Base-by-base conservation (phyloP, 2,797 vertebrate genomes). In the Gila robusta region DNA sequence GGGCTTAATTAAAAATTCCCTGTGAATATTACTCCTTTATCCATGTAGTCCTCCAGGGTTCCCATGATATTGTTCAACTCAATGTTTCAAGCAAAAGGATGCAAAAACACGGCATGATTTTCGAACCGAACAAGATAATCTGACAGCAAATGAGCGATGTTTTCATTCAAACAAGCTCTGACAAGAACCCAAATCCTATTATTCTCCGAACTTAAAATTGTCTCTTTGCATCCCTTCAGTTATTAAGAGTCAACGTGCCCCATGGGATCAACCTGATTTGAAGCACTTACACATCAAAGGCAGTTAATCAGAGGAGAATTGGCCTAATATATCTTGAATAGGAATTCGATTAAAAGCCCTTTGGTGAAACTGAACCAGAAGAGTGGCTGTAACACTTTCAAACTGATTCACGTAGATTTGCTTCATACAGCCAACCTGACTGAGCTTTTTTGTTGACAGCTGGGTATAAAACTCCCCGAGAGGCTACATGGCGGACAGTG, bases 1-100 rank as follows among this genome's bases (percentile, higher is more conserved):
- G 86, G 66, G 88, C 72, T 84, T 91, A 92, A 93, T 94, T 91
- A 91, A 88, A 66, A 44, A 79, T 88, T 87, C 85, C 86, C 81
- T 87, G 56, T 85, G 83, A 77, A 76, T 82, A 80, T 84, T 89
- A 90, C 85, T 84, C 70, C 76, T 81, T 67, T 56, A 73, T 83
- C 12, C 78, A 73, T 85, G 56, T 81, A 66, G 72, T 87, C 87
- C 89, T 92, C 82, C 80, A 82, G 90, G 90, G 90, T 77, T 86
- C 47, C 47, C 47, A 23, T 1, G 59, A 79, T 85, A 86, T 88
- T 90, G 69, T 89, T 85, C 83, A 84, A 86, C 62, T 76, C 77
- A 44, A 70, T 85, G 71, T 90, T 90, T 84, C 78, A 64, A 54
- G 56, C 44, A 82, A 54, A 84, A 88, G 82, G 86, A 82, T 70